phyloP scores from a whole-genome alignment of 2,888 invertebrate genomes.

The Polyploca ridens region DNA sequence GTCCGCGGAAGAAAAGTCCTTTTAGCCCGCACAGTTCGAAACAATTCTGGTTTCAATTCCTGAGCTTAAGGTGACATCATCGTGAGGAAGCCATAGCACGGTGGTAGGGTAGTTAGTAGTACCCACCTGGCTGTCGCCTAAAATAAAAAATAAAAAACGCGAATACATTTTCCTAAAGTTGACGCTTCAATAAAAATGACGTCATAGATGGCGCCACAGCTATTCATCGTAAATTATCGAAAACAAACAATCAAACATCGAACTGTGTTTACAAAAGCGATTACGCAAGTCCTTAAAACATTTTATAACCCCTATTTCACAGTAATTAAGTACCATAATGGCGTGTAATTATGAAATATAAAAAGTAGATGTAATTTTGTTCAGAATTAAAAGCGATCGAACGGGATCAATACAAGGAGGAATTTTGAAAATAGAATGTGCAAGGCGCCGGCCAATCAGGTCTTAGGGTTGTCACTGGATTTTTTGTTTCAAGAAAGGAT shows the following conservation, averaged over 20 bases:
- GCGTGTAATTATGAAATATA: neutral
- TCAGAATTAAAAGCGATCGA: constrained; percentile 57
- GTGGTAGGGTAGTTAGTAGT: no score
- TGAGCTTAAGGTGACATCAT: no score
- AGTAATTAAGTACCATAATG: constrained; percentile 16
- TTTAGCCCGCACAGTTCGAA: no score
- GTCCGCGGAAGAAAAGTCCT: no score
- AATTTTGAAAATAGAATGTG: constrained; percentile 74
- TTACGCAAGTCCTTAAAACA: constrained; percentile 13
- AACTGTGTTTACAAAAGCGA: constrained; percentile 24
- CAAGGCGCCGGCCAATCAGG: constrained; percentile 65
- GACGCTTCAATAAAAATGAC: neutral
- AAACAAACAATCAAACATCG: constrained; percentile 46
- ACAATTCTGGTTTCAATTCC: no score
- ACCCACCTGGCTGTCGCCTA: no score
- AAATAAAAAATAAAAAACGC: no score
- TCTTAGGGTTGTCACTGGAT: constrained; percentile 53
- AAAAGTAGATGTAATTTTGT: constrained; percentile 32
- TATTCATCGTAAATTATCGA: constrained; percentile 36
- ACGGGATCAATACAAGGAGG: constrained; percentile 65
- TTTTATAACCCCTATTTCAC: constrained; percentile 9
- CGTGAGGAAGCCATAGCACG: no score
- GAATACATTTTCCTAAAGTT: neutral
- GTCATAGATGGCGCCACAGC: constrained; percentile 37
- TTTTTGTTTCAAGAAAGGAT: neutral